Conservation (phyloP, 2,113 vertebrate genomes). For the Andinoacara biseriatus region DNA sequence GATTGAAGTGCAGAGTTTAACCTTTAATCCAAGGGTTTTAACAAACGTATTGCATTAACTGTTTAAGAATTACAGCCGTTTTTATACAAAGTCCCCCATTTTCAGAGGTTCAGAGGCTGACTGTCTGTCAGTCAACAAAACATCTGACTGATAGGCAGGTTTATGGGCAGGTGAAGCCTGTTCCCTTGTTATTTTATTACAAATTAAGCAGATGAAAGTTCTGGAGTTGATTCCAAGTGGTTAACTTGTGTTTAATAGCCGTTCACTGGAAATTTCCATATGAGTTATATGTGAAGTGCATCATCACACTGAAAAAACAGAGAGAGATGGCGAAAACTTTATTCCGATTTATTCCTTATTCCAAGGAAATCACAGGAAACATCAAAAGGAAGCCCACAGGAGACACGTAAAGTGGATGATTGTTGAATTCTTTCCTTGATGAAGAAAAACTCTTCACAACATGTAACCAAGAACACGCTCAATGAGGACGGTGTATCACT, state of each 20-base stretch:
- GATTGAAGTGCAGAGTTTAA: not conserved
- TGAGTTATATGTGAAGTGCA: not conserved
- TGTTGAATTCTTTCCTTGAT: not conserved
- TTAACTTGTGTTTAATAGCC: not conserved
- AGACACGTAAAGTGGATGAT: not conserved
- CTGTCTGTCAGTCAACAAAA: not conserved
- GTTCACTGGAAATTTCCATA: not conserved
- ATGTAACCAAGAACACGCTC: too few species aligned
- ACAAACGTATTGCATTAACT: not conserved
- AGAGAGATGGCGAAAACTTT: not conserved
- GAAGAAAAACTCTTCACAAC: too few species aligned
- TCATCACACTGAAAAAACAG: not conserved
- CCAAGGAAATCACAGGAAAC: not conserved
- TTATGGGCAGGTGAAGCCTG: not conserved
- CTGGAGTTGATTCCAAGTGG: not conserved
- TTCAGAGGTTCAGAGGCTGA: not conserved
- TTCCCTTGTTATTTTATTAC: not conserved
- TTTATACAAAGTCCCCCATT: not conserved
- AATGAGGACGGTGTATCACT: not conserved
- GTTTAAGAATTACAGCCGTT: not conserved
- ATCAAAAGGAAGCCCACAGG: not conserved
- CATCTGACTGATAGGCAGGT: not conserved
- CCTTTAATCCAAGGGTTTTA: not conserved
- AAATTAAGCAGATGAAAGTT: not conserved
- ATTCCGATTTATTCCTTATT: not conserved